Conservation (phyloP, 2,113 vertebrate genomes). For the Sinocyclocheilus grahami region DNA sequence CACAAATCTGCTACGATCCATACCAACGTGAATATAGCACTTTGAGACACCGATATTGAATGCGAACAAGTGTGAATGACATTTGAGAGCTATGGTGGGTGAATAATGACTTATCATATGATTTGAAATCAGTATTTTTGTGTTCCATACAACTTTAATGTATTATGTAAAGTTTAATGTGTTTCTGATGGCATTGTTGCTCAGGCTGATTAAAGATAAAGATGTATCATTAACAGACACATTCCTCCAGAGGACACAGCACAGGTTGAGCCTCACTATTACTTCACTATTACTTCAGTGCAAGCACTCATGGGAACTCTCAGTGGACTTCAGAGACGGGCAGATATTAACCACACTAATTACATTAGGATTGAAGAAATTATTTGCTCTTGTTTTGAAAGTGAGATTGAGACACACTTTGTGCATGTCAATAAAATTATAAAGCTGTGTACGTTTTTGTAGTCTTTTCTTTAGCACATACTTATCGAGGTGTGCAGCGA, state of each 20-base stretch:
- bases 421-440: background rate
- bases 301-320: slow-evolving; percentile 19
- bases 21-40: background rate
- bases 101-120: background rate
- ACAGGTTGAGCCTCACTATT: background rate
- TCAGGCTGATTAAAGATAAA: background rate
- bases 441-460: background rate
- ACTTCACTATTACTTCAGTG: too few species aligned
- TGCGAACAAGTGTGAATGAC: background rate
- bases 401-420: background rate
- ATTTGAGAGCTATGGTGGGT: background rate
- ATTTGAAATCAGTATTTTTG: too few species aligned
- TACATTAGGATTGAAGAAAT: background rate
- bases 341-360: slow-evolving; percentile 7
- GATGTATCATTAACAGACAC: background rate
- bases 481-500: background rate
- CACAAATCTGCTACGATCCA: background rate
- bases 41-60: background rate
- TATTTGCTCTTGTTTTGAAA: background rate
- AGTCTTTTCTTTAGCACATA: background rate
- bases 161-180: background rate
- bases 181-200: background rate
- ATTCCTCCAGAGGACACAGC: slow-evolving; percentile 25
- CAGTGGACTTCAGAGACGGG: slow-evolving; percentile 6
- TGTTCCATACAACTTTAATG: background rate